A percentile compares a stretch with the other conserved stretches of the same genome.
Evolutionary conservation across 2,888 invertebrate genomes (phyloP).

Genomic region (Neoaliturus tenellus): DNA sequence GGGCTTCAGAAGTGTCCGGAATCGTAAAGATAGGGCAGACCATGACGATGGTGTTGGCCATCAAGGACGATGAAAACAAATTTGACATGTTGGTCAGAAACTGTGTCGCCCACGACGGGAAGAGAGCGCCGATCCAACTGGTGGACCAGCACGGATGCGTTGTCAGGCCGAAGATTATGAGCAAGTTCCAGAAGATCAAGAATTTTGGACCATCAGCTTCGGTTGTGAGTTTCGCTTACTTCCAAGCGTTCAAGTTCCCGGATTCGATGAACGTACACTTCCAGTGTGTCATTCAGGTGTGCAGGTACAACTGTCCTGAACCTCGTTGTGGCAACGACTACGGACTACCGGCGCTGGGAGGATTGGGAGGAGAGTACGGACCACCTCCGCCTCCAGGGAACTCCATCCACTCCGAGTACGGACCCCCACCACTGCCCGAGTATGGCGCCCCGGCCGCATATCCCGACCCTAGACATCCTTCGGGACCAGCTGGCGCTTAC

Average conservation of each 20-base stretch:
- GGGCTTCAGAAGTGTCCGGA: slow-evolving; percentile 97
- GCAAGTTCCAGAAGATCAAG: slow-evolving; percentile 95
- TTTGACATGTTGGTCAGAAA: slow-evolving; percentile 97
- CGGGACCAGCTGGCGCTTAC: slow-evolving; percentile 83
- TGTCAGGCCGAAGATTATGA: slow-evolving; percentile 94
- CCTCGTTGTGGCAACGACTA: slow-evolving; percentile 71
- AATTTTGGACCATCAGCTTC: slow-evolving; percentile 96
- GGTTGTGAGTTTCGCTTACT: slow-evolving; percentile 93
- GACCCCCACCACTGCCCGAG: slow-evolving; percentile 80
- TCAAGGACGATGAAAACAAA: slow-evolving; percentile 96
- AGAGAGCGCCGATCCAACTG: slow-evolving; percentile 93
- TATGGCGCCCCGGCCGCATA: slow-evolving; percentile 86
- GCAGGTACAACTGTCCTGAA: slow-evolving; percentile 94
- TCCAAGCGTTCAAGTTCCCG: slow-evolving; percentile 97
- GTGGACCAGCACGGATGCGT: slow-evolving; percentile 96
- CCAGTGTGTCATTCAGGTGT: slow-evolving; percentile 96
- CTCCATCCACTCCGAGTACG: slow-evolving; percentile 79
- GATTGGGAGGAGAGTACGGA: slow-evolving; percentile 72
- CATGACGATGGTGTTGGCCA: slow-evolving; percentile 97
- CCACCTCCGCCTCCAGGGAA: slow-evolving; percentile 73
- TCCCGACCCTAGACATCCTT: slow-evolving; percentile 92
- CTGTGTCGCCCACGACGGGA: slow-evolving; percentile 96
- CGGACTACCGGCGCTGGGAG: slow-evolving; percentile 60
- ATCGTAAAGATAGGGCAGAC: slow-evolving; percentile 97
- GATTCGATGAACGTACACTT: slow-evolving; percentile 98